Evolutionary conservation across 2,888 invertebrate species (phyloP), one percentile per base, ranked within the genome.

Genomic region (Desoria tigrina): DNA sequence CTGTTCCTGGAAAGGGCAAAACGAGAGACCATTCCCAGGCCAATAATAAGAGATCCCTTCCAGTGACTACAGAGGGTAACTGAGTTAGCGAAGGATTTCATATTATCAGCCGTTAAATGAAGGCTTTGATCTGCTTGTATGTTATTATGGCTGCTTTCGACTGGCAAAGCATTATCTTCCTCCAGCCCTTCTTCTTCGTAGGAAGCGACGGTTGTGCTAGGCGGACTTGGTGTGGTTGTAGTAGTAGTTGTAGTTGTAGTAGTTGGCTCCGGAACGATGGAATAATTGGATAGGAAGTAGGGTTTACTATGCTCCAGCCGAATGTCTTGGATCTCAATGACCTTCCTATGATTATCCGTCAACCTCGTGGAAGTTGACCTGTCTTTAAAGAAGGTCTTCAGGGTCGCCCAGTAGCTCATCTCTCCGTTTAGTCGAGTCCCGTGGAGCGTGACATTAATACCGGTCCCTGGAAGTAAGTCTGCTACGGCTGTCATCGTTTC

Each of bases 181-280:
- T 37, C 32, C 11, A 9, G 18, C 39, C 61, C 59, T 16, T 50
- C 37, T 21, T 61, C 65, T 56, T 59, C 27, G 11, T 49, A n/a
- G 4, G 27, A 23, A n/a, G n/a, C n/a, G 21, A 57, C 37, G 21
- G 71, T 63, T 24, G 74, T 73, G 16, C 74, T 71, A 11, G 73
- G 65, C 11, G 74, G 67, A 7, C 73, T 66, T 1, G 75, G 72
- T 3, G 69, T 56, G 24, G 69, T 60, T 11, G 72, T 62, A 7
- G 78, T 77, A 2, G 87, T 86, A 0, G 84, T 83, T 0, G 84
- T 83, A 1, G 84, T 83, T 0, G 85, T 84, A 0, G 87, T 85
- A 0, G 87, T 86, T 0, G 89, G 91, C 14, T 90, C 90, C 1
- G 92, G 92, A 23, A 92, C 89, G 45, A 89, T 80, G 18, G 86